Evolutionary conservation across 2,797 vertebrate genomes (phyloP).

Genomic region (Gallinago nigripennis): DNA sequence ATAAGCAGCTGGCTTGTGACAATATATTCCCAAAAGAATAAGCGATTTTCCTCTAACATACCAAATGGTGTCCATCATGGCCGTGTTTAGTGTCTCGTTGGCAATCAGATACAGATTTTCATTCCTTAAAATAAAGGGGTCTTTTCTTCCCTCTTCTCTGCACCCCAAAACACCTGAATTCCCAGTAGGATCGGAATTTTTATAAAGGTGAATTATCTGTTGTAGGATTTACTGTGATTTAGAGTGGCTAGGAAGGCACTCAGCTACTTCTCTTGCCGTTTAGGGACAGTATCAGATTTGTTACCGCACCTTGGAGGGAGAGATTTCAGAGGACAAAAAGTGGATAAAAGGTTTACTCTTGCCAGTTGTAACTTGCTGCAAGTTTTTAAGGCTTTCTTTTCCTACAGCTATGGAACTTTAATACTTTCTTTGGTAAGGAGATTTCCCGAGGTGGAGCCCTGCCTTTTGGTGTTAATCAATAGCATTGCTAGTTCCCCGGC

Average conservation of each 20-base stretch:
- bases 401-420: background rate
- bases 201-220: background rate
- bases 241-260: background rate
- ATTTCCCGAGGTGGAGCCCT: background rate
- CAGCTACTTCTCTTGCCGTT: background rate
- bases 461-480: background rate
- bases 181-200: background rate
- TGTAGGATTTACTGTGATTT: background rate
- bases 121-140: background rate
- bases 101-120: background rate
- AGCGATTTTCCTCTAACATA: background rate
- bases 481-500: background rate
- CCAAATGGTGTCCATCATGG: background rate
- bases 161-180: background rate
- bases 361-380: background rate
- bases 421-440: background rate
- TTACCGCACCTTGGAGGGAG: background rate
- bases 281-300: background rate
- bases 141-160: background rate
- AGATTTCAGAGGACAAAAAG: background rate
- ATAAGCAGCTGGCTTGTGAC: constrained; percentile 46
- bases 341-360: background rate
- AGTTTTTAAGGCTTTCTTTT: background rate
- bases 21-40: constrained; percentile 24
- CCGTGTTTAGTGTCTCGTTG: background rate